phyloP scores from a whole-genome alignment of 2,113 vertebrate genomes.

The Leucosticte australis region DNA sequence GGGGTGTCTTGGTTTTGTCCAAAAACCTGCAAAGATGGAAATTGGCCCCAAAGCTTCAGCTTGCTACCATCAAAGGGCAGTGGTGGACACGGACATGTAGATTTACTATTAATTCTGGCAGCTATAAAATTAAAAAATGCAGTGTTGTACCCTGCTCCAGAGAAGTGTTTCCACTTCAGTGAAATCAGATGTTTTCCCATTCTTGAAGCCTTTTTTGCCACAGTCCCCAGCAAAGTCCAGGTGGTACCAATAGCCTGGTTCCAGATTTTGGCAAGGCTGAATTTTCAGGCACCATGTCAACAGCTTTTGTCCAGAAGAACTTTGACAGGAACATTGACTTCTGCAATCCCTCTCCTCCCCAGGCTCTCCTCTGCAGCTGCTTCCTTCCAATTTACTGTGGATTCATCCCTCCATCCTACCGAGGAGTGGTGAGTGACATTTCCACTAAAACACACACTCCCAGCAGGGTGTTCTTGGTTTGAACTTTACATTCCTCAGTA shows the following conservation, averaged over 20 bases:
- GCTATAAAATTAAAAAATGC: not conserved
- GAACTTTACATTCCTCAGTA: not conserved
- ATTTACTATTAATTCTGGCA: not conserved
- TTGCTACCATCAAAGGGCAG: not conserved
- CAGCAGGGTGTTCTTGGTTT: not conserved
- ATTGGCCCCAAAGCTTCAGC: not conserved
- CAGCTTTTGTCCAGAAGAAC: not conserved
- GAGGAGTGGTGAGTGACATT: constrained; percentile 73
- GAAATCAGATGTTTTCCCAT: not conserved
- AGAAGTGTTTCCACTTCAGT: not conserved
- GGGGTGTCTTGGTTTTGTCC: not conserved
- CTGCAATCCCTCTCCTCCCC: not conserved
- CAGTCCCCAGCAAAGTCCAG: not conserved
- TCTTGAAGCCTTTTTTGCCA: not conserved
- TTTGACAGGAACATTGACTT: not conserved
- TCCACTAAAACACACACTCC: accelerated
- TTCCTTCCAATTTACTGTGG: constrained; percentile 89
- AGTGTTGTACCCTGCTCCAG: not conserved
- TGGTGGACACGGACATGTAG: not conserved
- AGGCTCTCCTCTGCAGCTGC: constrained; percentile 92
- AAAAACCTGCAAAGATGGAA: not conserved
- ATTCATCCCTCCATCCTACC: constrained; percentile 80
- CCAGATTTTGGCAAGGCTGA: not conserved
- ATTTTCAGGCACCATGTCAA: not conserved
- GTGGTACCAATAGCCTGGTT: not conserved